phyloP scores from a whole-genome alignment of 2,113 vertebrate species.

The Heteronetta atricapilla region DNA sequence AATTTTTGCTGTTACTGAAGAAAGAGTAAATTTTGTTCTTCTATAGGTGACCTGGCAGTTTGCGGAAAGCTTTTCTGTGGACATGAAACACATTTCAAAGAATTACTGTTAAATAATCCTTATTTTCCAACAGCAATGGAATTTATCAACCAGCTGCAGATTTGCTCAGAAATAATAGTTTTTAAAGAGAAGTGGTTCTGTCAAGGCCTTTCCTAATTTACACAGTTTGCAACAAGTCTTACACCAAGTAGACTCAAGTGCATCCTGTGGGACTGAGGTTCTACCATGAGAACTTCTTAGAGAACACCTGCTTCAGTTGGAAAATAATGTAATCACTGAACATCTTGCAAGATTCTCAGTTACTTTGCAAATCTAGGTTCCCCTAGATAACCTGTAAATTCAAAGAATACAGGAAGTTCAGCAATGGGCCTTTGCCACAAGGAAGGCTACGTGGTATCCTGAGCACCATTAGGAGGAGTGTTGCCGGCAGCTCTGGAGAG shows the following conservation, averaged over 20 bases:
- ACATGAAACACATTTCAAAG: not conserved
- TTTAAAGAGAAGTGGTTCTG: not conserved
- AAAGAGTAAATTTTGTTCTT: not conserved
- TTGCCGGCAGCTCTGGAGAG: not conserved
- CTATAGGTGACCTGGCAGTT: not conserved
- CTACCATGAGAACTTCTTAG: not conserved
- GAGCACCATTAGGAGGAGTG: not conserved
- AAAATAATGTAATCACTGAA: not conserved
- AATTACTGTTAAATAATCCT: not conserved
- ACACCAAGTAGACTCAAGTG: not conserved
- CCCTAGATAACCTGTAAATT: not conserved
- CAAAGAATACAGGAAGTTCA: not conserved
- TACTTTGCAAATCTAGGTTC: not conserved
- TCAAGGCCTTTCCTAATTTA: not conserved
- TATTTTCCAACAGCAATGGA: not conserved
- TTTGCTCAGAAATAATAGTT: not conserved
- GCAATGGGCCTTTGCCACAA: not conserved
- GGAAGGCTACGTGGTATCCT: not conserved
- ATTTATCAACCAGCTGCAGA: not conserved
- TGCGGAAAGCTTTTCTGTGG: not conserved
- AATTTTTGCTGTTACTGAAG: not conserved
- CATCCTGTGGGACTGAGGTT: not conserved
- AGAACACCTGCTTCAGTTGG: not conserved
- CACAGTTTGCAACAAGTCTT: not conserved
- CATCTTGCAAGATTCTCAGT: not conserved